Percentiles rank a stretch among this genome's conserved stretches.
Evolutionary conservation across 2,797 vertebrate genomes (phyloP).

Genomic region (Notoglanidium macrostoma): DNA sequence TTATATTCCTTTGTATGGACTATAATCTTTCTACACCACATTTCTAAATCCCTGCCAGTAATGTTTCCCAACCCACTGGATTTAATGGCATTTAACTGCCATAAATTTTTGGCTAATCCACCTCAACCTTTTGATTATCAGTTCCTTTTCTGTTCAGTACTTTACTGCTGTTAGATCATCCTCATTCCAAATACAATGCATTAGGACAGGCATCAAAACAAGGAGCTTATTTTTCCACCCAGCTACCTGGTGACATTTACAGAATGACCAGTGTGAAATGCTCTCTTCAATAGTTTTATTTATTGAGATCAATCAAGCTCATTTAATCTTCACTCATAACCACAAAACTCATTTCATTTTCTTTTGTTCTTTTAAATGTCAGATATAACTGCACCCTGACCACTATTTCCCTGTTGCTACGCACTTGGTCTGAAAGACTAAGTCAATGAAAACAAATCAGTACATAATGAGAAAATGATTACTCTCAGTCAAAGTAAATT

Average conservation of each 20-base stretch:
- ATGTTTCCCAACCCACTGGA: conserved; percentile 24
- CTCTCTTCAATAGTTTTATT: conserved; percentile 48
- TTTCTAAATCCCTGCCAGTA: conserved; percentile 30
- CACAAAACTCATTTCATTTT: conserved; percentile 49
- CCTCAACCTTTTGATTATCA: conserved; percentile 40
- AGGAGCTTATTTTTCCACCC: conserved; percentile 26
- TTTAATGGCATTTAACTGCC: conserved; percentile 40
- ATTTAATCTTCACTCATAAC: conserved; percentile 49
- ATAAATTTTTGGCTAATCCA: conserved; percentile 30
- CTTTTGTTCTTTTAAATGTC: conserved; percentile 47
- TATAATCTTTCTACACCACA: too few species aligned
- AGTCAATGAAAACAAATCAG: conserved; percentile 14
- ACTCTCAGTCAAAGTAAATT: not conserved
- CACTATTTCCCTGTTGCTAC: not conserved
- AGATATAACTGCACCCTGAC: conserved; percentile 19
- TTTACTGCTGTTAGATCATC: conserved; percentile 38
- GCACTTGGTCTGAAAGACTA: not conserved
- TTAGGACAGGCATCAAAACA: conserved; percentile 28
- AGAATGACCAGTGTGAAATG: conserved; percentile 38
- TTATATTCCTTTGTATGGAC: not conserved
- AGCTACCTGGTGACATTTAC: conserved; percentile 48
- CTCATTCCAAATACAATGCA: conserved; percentile 43
- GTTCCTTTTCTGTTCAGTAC: conserved; percentile 49
- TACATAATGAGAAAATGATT: conserved; percentile 26
- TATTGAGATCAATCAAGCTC: conserved; percentile 51